Conservation (phyloP, 2,113 vertebrate genomes). For the Coracopsis vasa region DNA sequence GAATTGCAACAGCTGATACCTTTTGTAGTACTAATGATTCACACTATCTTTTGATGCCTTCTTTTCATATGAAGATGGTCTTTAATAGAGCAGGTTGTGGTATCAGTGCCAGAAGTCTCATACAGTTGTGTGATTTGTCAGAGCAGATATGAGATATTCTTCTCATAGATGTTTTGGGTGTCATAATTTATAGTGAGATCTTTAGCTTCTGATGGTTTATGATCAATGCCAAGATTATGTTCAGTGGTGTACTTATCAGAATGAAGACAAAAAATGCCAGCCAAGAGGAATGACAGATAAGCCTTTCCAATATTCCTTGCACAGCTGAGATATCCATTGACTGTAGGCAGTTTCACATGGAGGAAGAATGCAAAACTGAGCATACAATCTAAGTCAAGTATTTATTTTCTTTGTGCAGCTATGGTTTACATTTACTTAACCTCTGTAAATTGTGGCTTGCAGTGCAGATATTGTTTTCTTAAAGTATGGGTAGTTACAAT, state of each 20-base stretch:
- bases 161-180: neutral
- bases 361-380: constrained; percentile 38
- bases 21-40: neutral
- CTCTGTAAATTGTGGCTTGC: constrained; percentile 9
- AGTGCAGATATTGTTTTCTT: constrained; percentile 56
- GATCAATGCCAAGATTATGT: neutral
- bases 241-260: neutral
- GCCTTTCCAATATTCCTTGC: neutral
- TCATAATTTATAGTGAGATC: neutral
- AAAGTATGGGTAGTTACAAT: constrained; percentile 47
- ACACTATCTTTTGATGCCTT: neutral
- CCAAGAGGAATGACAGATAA: neutral
- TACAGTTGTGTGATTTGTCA: neutral
- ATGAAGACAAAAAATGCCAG: neutral
- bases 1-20: neutral
- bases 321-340: neutral
- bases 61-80: neutral
- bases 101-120: neutral
- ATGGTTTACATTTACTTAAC: constrained; percentile 53
- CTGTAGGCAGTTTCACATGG: neutral
- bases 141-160: neutral
- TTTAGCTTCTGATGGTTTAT: neutral
- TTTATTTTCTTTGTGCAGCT: constrained; percentile 49
- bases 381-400: neutral
- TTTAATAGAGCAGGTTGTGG: neutral